These are phyloP conservation scores for Heliocidaris tuberculata DNA, from an alignment of 35 echinoderm and acorn worm genomes.

Conservation along the genomic window DNA sequence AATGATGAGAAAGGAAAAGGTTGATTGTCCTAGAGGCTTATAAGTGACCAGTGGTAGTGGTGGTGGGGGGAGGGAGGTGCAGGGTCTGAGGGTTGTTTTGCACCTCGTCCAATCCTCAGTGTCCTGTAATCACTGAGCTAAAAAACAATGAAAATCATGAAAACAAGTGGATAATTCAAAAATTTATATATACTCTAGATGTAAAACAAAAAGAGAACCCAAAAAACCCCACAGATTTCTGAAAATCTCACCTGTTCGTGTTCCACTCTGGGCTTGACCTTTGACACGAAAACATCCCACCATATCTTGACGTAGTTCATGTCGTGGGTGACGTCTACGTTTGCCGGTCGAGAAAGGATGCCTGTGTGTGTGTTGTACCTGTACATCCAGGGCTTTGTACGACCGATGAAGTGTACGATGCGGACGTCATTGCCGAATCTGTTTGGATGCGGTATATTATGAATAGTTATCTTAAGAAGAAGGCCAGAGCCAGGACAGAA, in stretches of 20 bases:
- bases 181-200: background rate
- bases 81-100: no score
- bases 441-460: background rate
- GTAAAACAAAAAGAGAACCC: no score
- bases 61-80: no score
- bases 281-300: constrained; percentile 82
- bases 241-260: constrained; percentile 60
- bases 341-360: constrained; percentile 48
- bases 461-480: background rate
- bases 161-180: background rate
- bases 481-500: background rate
- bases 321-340: constrained; percentile 50
- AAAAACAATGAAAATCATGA: background rate
- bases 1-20: no score
- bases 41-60: no score
- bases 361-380: constrained; percentile 75
- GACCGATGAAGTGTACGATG: constrained; percentile 95
- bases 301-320: constrained; percentile 64
- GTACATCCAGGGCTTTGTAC: constrained; percentile 83
- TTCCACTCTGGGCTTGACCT: constrained; percentile 81
- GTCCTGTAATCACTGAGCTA: background rate
- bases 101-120: no score
- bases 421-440: constrained; percentile 90
- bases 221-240: background rate
- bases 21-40: no score